These are phyloP conservation scores for Halisarca cf. caerulea DNA, from an alignment of 37 sponge, comb jelly and placozoan genomes.

Conservation along the genomic window DNA sequence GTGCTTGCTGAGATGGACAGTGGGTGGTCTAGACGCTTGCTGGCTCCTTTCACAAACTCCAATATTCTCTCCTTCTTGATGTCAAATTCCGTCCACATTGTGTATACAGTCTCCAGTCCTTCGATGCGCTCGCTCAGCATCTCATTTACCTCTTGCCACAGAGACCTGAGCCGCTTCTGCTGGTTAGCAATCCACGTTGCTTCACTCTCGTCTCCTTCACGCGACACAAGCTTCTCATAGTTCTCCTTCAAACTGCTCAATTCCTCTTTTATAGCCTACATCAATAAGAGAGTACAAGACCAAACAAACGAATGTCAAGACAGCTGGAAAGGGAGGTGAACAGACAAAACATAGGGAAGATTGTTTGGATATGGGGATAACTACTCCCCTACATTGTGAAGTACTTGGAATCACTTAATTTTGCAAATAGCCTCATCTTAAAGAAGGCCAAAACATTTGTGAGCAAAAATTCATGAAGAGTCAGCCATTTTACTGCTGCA, in stretches of 20 bases:
- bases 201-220: neutral
- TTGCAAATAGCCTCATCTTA: too few species aligned
- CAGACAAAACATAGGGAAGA: neutral
- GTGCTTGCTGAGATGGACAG: too few species aligned
- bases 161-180: neutral
- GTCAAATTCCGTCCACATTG: slow-evolving; percentile 56
- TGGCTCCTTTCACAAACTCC: slow-evolving; percentile 40
- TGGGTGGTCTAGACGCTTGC: neutral
- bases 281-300: too few species aligned
- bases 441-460: too few species aligned
- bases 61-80: slow-evolving; percentile 35
- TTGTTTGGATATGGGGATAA: neutral
- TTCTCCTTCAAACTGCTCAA: neutral
- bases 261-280: neutral
- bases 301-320: too few species aligned
- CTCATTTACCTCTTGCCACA: neutral
- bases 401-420: too few species aligned
- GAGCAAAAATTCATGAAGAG: too few species aligned
- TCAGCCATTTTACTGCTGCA: too few species aligned
- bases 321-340: neutral
- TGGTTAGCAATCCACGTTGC: slow-evolving; percentile 24
- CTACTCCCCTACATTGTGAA: neutral
- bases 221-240: neutral
- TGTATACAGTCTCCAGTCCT: slow-evolving; percentile 43
- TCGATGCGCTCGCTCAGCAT: slow-evolving; percentile 18